Base-by-base conservation (phyloP, 2,797 vertebrate species). In the Phrynocephalus vlangalii region DNA sequence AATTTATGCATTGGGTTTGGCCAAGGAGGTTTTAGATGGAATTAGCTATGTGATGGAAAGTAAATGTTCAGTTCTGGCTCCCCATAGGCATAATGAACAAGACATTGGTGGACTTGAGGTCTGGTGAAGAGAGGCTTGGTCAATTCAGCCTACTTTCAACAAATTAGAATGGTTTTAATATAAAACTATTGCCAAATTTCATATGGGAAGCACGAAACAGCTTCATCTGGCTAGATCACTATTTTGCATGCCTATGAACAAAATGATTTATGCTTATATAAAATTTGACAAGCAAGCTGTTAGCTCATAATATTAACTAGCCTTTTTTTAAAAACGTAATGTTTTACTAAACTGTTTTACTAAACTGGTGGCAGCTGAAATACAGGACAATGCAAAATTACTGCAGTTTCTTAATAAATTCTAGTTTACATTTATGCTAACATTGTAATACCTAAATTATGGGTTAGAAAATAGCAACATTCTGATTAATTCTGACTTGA, bases 221-320 rank as follows among this genome's bases (percentile, higher is more conserved):
- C 86, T 92, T 88, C 89, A 81, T 72, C 30, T 80, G 48, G 63
- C 50, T 72, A 20, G 50, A 86, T 91, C 82, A 87, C 90, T 38
- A 90, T 86, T 88, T 87, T 79, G 82, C 30, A 87, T 84, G 92
- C 38, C 73, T 15, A 70, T 86, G 52, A 86, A 82, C 70, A 90
- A 79, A 89, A 91, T 91, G 87, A 84, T 92, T 86, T 88, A 87
- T 83, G 77, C 89, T 93, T 93, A 93, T 87, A 83, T 79, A 92
- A 90, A 93, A 92, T 89, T 86, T 86, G 92, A 92, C 82, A 93
- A 92, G 89, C 88, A 93, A 92, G 88, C 88, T 92, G 90, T 86
- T 92, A 80, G 85, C 77, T 84, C 75, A 68, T 86, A 93, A 93
- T 81, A 92, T 80, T 77, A 89, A 93, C 89, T 28, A 88, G 15